Evolutionary conservation across 1,140 invertebrate species (phyloP), one percentile per base, ranked within the genome.

Genomic region (Drosophila miranda): DNA sequence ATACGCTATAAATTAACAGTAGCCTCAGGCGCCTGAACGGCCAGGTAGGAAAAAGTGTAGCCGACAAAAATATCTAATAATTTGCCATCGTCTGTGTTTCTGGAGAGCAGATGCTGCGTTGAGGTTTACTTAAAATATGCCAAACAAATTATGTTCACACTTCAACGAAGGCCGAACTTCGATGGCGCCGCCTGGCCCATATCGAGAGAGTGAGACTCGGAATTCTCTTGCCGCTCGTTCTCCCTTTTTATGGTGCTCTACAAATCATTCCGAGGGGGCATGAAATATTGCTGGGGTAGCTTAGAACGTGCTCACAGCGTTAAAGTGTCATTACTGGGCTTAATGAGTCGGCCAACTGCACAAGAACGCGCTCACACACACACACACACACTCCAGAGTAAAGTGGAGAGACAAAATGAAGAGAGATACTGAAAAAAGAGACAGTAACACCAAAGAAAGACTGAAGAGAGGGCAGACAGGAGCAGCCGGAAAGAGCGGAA

Each of bases 241-340:
- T 38, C 21, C 44, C 34, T 46, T 28, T 46, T 71, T 52, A 23
- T 51, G 45, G 56, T 43, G 68, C 61, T 51, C 80, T 73, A 86
- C 82, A 86, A 86, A 86, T 87, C 78, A 86, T 81, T 78, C 66
- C 11, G 34, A 82, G 78, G 81, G 82, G 82, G 74, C 82, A 87
- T 86, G 82, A 86, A 87, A 78, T 86, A 86, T 86, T 78, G 66
- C 70, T 48, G 52, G 56, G 9, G 61, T 59, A 67, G 64, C 82
- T 82, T 75, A 87, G 82, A 75, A 86, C 82, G 82, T 86, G 82
- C 82, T 87, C 62, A 41, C 78, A 78, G 74, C 75, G 82, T 80
- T 87, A 86, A 86, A 86, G 82, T 86, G 82, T 87, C 82, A 87
- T 87, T 87, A 86, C 74, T 61, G 78, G 59, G 75, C 82, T 78